Conservation (phyloP, 2,797 vertebrate genomes). For the Platyrinchus mystaceus region DNA sequence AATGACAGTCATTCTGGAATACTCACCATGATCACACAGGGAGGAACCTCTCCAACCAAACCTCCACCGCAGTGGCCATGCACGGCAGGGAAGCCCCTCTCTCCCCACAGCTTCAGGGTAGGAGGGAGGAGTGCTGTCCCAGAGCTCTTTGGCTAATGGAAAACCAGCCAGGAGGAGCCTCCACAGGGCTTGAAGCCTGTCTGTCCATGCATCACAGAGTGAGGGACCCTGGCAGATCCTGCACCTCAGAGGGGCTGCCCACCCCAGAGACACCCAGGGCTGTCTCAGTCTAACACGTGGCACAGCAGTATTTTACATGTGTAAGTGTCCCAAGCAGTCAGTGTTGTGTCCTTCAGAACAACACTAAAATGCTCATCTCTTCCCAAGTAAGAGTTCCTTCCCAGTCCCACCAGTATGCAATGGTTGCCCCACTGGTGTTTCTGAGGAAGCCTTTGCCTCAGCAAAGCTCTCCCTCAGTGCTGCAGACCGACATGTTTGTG, state of each 20-base stretch:
- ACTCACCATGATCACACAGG: rapidly evolving
- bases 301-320: rapidly evolving
- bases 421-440: neutral
- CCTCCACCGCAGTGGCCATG: rapidly evolving
- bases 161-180: neutral
- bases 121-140: neutral
- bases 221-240: neutral
- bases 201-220: rapidly evolving
- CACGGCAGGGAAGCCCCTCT: rapidly evolving
- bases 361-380: rapidly evolving
- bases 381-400: rapidly evolving
- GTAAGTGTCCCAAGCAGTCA: neutral
- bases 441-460: neutral
- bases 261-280: neutral
- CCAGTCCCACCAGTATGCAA: neutral
- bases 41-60: neutral
- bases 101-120: neutral
- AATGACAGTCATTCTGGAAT: neutral
- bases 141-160: rapidly evolving
- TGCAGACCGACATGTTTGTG: neutral
- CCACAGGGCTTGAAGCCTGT: neutral
- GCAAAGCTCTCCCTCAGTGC: neutral
- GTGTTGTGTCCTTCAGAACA: neutral
- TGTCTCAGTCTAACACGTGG: neutral
- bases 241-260: neutral